Evolutionary conservation across 2,797 vertebrate genomes (phyloP).

Genomic region (Rallus crepitans): DNA sequence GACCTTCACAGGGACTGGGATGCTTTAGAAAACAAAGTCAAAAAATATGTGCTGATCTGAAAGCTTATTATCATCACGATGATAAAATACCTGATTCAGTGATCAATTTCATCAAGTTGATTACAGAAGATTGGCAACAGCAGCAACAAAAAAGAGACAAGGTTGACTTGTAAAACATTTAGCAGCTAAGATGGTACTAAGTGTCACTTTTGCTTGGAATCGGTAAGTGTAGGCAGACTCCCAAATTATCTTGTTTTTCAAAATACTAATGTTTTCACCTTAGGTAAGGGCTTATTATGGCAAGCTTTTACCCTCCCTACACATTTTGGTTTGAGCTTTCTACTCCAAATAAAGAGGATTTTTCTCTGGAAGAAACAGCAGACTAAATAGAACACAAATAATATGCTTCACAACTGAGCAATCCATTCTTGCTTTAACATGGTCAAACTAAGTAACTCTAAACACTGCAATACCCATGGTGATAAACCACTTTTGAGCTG

Average conservation of each 20-base stretch:
- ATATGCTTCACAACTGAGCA: conserved; percentile 34
- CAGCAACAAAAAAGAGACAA: not conserved
- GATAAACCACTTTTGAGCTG: conserved; percentile 38
- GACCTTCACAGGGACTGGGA: not conserved
- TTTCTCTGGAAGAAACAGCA: conserved; percentile 52
- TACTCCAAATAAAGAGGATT: conserved; percentile 18
- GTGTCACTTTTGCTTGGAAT: conserved; percentile 35
- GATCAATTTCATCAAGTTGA: not conserved
- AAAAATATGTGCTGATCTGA: not conserved
- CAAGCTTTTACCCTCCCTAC: not conserved
- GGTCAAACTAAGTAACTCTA: conserved; percentile 52
- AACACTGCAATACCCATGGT: conserved; percentile 46
- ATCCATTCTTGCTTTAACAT: conserved; percentile 26
- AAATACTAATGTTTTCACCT: conserved; percentile 52
- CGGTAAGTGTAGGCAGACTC: not conserved
- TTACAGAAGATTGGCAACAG: not conserved
- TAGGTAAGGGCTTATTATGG: conserved; percentile 22
- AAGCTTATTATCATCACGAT: not conserved
- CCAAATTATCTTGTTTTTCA: conserved; percentile 51
- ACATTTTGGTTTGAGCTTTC: conserved; percentile 40
- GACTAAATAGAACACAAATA: conserved; percentile 43
- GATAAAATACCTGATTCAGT: not conserved
- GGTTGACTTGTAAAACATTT: conserved; percentile 1
- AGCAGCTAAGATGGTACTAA: not conserved
- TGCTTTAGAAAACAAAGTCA: conserved; percentile 8